These are phyloP conservation scores for Machimus atricapillus DNA, from an alignment of 2,888 invertebrate species.

Conservation along the genomic window DNA sequence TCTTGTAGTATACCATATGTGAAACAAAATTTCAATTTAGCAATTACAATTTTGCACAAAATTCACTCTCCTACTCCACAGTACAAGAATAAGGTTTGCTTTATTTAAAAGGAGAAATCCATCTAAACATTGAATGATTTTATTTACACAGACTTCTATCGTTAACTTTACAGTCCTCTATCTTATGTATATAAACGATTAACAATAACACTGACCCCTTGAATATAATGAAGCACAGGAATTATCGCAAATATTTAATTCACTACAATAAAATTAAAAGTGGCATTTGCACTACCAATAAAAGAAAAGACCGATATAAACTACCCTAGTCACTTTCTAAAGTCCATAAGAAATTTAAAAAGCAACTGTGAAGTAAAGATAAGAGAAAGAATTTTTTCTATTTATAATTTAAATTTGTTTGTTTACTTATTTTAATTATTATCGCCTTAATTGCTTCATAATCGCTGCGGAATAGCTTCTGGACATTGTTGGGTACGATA, in stretches of 20 bases:
- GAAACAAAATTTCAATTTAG: neutral
- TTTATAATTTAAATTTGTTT: too few relatives aligned
- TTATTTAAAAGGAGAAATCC: neutral
- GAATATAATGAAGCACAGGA: neutral
- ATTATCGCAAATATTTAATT: neutral
- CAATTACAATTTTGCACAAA: neutral
- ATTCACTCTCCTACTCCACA: neutral
- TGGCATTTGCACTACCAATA: neutral
- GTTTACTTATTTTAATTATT: too few relatives aligned
- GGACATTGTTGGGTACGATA: too few relatives aligned
- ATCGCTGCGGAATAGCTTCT: too few relatives aligned
- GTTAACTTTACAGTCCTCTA: neutral
- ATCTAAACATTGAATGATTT: neutral
- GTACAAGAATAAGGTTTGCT: neutral
- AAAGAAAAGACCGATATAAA: neutral
- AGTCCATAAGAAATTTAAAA: too few relatives aligned
- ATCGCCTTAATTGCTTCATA: too few relatives aligned
- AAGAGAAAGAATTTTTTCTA: too few relatives aligned
- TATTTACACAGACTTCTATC: neutral
- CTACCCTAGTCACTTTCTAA: neutral
- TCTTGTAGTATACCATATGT: neutral
- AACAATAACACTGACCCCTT: neutral
- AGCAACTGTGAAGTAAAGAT: too few relatives aligned
- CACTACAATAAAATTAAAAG: neutral
- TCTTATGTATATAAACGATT: neutral